These are phyloP conservation scores for Ctenosaura bakeri DNA, from an alignment of 2,797 vertebrate genomes.

Conservation along the genomic window DNA sequence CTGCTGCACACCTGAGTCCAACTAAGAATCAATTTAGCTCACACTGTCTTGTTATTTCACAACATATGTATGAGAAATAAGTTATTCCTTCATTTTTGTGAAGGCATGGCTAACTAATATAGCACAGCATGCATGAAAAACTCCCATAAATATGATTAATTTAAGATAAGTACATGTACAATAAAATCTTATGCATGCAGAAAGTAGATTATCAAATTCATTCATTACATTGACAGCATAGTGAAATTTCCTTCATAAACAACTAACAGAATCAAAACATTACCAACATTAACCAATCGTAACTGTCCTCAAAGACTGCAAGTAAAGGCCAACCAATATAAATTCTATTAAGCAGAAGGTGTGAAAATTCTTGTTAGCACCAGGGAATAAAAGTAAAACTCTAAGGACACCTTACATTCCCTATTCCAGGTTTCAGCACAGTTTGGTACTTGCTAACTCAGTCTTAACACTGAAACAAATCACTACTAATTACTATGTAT, in stretches of 20 bases:
- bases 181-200: constrained; percentile 34
- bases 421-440: background rate
- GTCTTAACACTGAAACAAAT: background rate
- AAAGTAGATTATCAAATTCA: constrained; percentile 48
- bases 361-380: background rate
- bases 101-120: background rate
- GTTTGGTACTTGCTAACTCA: background rate
- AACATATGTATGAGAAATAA: background rate
- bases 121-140: background rate
- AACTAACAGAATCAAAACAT: background rate
- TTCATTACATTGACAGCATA: constrained; percentile 25
- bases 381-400: background rate
- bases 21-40: background rate
- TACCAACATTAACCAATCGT: background rate
- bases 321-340: background rate
- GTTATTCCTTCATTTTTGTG: no score
- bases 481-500: no score
- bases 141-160: background rate
- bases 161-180: background rate
- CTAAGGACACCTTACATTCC: background rate
- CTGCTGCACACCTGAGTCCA: background rate
- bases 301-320: background rate
- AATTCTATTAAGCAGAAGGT: background rate
- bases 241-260: background rate
- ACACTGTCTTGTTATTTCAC: background rate